Conservation (phyloP, 2,113 vertebrate genomes). For the Etheostoma cragini region DNA sequence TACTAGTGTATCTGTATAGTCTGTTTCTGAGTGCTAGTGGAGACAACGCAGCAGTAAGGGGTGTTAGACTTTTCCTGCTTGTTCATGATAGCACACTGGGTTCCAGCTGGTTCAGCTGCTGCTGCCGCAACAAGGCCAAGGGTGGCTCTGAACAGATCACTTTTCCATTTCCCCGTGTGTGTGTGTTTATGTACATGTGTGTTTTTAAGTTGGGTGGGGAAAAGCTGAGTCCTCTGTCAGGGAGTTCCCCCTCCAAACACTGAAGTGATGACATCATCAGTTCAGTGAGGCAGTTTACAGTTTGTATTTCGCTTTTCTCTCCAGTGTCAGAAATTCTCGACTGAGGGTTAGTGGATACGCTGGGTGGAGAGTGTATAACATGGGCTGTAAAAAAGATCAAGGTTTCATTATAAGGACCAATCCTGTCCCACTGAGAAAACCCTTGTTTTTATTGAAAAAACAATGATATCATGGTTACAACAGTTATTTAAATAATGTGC, state of each 20-base stretch:
- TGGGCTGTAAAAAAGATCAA: conserved; percentile 31
- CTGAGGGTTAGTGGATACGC: conserved; percentile 52
- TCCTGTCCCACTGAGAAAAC: conserved; percentile 37
- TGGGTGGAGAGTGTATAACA: conserved; percentile 58
- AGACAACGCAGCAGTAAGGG: conserved; percentile 52
- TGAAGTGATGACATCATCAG: conserved; percentile 79
- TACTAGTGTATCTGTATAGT: conserved; percentile 42
- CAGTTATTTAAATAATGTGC: neutral
- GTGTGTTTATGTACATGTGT: conserved; percentile 42
- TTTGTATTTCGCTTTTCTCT: conserved; percentile 68
- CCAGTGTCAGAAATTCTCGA: conserved; percentile 54
- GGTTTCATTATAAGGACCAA: conserved; percentile 33
- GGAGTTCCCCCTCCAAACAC: conserved; percentile 80
- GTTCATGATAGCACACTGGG: conserved; percentile 64
- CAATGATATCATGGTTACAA: neutral
- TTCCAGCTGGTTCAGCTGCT: conserved; percentile 73
- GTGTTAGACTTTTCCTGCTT: conserved; percentile 51
- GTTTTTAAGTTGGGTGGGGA: conserved; percentile 63
- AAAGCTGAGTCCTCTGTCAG: conserved; percentile 64
- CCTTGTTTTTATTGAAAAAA: conserved; percentile 12
- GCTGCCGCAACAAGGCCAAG: conserved; percentile 65
- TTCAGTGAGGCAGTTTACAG: conserved; percentile 66
- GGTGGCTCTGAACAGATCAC: conserved; percentile 70
- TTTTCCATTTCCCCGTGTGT: conserved; percentile 81
- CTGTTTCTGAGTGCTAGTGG: conserved; percentile 49